phyloP scores from a whole-genome alignment of 2,113 vertebrate species.

The Lepus americanus region DNA sequence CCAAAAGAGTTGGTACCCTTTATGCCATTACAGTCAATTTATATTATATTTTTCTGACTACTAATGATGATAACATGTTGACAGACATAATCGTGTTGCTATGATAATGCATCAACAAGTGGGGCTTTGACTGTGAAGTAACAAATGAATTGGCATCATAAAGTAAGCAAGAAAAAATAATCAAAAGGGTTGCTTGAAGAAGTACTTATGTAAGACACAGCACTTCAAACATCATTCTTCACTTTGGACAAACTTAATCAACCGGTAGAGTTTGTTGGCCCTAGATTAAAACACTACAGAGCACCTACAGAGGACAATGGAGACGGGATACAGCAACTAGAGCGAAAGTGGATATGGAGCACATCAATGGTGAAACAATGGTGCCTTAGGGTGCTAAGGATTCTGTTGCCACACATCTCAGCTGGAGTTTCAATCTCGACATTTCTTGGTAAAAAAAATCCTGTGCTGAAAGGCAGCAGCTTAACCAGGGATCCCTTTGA shows the following conservation, averaged over 20 bases:
- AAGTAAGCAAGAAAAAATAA: background rate
- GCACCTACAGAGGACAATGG: background rate
- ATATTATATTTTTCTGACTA: background rate
- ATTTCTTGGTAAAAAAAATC: background rate
- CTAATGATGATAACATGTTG: background rate
- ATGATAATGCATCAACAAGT: background rate
- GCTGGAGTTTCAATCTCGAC: background rate
- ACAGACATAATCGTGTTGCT: background rate
- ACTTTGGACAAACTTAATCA: background rate
- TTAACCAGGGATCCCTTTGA: background rate
- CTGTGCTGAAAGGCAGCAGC: background rate
- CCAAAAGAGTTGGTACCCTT: background rate
- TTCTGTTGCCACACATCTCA: background rate
- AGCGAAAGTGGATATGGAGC: background rate
- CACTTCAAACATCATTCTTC: background rate
- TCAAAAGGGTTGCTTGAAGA: background rate
- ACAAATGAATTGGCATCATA: background rate
- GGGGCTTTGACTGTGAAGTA: background rate
- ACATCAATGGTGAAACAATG: background rate
- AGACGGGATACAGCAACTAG: background rate
- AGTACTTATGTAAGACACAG: background rate
- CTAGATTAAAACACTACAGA: background rate
- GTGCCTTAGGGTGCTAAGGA: too few relatives aligned
- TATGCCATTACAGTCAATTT: background rate
- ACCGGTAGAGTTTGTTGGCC: background rate